Evolutionary conservation across 92 coral and sea anemone species (phyloP).

Genomic region (Metridium senile): DNA sequence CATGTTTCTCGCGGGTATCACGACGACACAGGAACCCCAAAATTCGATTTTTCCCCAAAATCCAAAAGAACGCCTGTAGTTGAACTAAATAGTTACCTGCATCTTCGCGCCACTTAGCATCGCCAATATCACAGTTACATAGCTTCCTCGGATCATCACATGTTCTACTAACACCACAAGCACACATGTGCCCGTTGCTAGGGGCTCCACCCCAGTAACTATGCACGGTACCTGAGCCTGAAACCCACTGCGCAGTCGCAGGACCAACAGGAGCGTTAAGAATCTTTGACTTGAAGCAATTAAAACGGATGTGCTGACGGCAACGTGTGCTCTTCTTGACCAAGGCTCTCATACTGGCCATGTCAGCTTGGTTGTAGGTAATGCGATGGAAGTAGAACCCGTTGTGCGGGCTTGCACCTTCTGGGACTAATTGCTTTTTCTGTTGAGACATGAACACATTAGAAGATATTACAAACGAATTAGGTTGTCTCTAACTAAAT

Average conservation of each 20-base stretch:
- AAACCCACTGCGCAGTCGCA: slow-evolving; percentile 78
- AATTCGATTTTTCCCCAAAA: too few relatives aligned
- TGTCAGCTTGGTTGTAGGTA: slow-evolving; percentile 49
- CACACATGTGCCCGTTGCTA: slow-evolving; percentile 62
- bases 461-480: too few relatives aligned
- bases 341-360: slow-evolving; percentile 76
- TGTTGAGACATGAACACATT: background rate
- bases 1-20: too few relatives aligned
- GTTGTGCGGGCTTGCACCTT: slow-evolving; percentile 18
- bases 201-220: slow-evolving; percentile 95
- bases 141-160: slow-evolving; percentile 71
- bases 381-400: slow-evolving; percentile 70
- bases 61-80: too few relatives aligned
- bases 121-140: slow-evolving; percentile 93
- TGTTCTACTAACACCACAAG: slow-evolving; percentile 74
- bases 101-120: slow-evolving; percentile 83
- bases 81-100: slow-evolving; percentile 52
- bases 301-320: slow-evolving; percentile 78
- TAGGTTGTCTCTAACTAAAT: too few relatives aligned
- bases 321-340: slow-evolving; percentile 69
- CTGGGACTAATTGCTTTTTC: slow-evolving; percentile 36
- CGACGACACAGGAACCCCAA: too few relatives aligned
- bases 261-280: slow-evolving; percentile 72
- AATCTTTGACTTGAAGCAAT: slow-evolving; percentile 77
- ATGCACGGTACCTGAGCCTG: slow-evolving; percentile 55